Conservation (phyloP, 1,140 invertebrate genomes). For the Steinernema feltiae region DNA sequence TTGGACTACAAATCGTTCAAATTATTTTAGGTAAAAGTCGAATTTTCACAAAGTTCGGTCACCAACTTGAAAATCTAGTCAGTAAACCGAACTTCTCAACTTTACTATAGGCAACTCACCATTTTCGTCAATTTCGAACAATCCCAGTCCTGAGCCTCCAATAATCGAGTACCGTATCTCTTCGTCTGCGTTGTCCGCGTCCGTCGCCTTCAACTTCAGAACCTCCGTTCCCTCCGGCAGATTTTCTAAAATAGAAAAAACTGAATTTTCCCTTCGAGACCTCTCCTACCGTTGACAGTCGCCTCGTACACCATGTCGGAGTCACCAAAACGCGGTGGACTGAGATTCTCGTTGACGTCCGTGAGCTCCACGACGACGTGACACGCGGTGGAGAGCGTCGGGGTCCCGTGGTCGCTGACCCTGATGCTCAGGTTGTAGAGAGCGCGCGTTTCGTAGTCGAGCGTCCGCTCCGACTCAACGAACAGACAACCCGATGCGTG, state of each 20-base stretch:
- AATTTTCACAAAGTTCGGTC: too few relatives aligned
- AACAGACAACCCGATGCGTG: conserved; percentile 74
- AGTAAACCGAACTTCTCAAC: too few relatives aligned
- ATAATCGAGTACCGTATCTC: conserved; percentile 77
- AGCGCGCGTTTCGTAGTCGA: conserved; percentile 49
- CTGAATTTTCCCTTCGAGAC: conserved; percentile 4
- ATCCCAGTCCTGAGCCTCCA: conserved; percentile 79
- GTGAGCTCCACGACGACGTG: conserved; percentile 71
- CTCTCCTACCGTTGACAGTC: conserved; percentile 51
- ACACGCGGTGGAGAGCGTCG: conserved; percentile 57
- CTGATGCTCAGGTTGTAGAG: conserved; percentile 49
- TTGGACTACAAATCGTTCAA: too few relatives aligned
- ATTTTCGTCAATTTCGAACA: conserved; percentile 76
- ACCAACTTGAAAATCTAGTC: too few relatives aligned
- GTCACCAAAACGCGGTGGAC: conserved; percentile 71
- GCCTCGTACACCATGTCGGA: conserved; percentile 70
- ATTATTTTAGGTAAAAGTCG: too few relatives aligned
- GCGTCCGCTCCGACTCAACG: conserved; percentile 32
- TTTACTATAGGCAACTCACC: too few relatives aligned
- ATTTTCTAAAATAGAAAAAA: conserved; percentile 66
- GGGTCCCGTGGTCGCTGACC: conserved; percentile 55
- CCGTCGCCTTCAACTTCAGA: conserved; percentile 70
- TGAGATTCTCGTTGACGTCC: conserved; percentile 84
- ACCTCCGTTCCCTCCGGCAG: conserved; percentile 70
- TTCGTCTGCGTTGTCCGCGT: conserved; percentile 73